These are phyloP conservation scores for Eupeodes luniger DNA, from an alignment of 2,888 invertebrate genomes.

Conservation along the genomic window DNA sequence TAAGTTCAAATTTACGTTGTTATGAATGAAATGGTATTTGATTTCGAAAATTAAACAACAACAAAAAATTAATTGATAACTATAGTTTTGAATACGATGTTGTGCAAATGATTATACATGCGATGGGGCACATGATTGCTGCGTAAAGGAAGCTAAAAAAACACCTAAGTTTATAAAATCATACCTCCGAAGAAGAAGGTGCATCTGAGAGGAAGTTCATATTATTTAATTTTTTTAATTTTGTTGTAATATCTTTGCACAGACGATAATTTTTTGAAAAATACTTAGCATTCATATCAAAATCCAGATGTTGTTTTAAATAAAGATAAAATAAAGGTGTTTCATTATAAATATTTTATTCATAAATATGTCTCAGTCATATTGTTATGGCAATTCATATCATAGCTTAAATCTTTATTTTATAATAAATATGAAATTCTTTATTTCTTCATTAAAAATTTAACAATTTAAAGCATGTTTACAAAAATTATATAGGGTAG, in stretches of 20 bases:
- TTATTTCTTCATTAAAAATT: too few species aligned
- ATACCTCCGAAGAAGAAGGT: constrained; percentile 2
- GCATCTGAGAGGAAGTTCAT: not conserved
- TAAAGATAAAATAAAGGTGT: too few species aligned
- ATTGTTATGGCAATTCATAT: too few species aligned
- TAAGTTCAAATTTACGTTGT: constrained; percentile 16
- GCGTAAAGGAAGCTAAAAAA: constrained; percentile 59
- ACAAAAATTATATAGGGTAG: too few species aligned
- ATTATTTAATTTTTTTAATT: not conserved
- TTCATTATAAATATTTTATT: too few species aligned
- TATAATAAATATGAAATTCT: too few species aligned
- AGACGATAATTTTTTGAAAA: not conserved
- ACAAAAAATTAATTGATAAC: constrained; percentile 37
- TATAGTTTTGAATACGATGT: not conserved
- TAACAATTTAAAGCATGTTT: too few species aligned
- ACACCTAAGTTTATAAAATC: constrained; percentile 66
- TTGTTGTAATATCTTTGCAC: not conserved
- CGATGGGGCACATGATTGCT: constrained; percentile 39
- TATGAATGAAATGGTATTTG: constrained; percentile 61
- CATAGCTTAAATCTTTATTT: too few species aligned
- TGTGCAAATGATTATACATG: constrained; percentile 62
- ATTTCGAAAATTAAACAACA: not conserved
- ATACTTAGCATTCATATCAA: not conserved
- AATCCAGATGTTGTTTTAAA: too few species aligned
- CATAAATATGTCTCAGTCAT: too few species aligned